These are phyloP conservation scores for Nephrocerus scutellatus DNA, from an alignment of 2,888 invertebrate species.

Conservation along the genomic window DNA sequence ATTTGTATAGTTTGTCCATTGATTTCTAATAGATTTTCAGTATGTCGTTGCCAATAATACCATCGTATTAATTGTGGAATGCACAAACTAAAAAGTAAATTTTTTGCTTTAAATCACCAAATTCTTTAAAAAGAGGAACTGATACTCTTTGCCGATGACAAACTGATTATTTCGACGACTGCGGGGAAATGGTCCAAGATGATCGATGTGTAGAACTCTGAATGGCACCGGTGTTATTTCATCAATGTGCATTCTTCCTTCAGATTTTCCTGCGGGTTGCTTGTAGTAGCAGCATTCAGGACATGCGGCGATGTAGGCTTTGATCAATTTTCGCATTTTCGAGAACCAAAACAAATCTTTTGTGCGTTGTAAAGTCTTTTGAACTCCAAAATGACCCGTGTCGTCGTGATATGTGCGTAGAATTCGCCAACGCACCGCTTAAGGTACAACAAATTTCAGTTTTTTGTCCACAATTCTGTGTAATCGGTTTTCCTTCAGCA, in stretches of 20 bases:
- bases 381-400: slow-evolving; percentile 19
- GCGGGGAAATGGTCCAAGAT: slow-evolving; percentile 18
- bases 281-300: slow-evolving; percentile 16
- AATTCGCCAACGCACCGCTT: slow-evolving; percentile 17
- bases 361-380: slow-evolving; percentile 19
- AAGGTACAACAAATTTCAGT: slow-evolving; percentile 17
- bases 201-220: slow-evolving; percentile 19
- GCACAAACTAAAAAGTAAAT: no score
- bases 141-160: no score
- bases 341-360: slow-evolving; percentile 21
- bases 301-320: slow-evolving; percentile 17
- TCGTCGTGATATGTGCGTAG: slow-evolving; percentile 20
- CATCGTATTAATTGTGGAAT: no score
- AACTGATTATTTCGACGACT: no score
- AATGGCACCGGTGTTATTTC: slow-evolving; percentile 19
- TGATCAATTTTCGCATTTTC: slow-evolving; percentile 18
- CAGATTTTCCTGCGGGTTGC: slow-evolving; percentile 6
- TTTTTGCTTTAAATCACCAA: no score
- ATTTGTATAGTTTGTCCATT: no score
- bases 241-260: slow-evolving; percentile 11
- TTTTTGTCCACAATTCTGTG: slow-evolving; percentile 7
- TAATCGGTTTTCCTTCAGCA: slow-evolving; percentile 12
- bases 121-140: no score
- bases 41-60: no score
- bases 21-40: no score